Evolutionary conservation across 2,797 vertebrate species (phyloP).

Genomic region (Enoplosus armatus): DNA sequence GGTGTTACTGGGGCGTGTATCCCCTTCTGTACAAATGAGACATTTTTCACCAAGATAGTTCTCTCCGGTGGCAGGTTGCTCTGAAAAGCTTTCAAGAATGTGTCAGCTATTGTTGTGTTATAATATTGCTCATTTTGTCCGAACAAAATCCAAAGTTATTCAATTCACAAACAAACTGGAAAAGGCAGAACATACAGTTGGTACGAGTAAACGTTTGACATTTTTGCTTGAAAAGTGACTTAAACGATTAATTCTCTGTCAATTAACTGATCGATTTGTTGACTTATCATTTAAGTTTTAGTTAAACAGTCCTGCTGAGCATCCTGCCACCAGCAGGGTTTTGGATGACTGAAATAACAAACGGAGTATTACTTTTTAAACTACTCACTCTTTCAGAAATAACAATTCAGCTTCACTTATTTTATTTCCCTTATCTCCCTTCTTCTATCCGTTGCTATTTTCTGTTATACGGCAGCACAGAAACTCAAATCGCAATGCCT

Average conservation of each 20-base stretch:
- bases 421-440: not conserved
- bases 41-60: not conserved
- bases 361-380: not conserved
- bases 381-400: not conserved
- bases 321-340: not conserved
- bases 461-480: not conserved
- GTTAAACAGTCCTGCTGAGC: not conserved
- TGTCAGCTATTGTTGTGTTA: not conserved
- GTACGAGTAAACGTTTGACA: not conserved
- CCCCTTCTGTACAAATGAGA: not conserved
- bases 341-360: not conserved
- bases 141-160: not conserved
- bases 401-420: not conserved
- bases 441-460: not conserved
- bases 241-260: not conserved
- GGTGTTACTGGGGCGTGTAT: not conserved
- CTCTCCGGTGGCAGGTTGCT: not conserved
- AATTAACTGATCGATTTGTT: not conserved
- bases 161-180: not conserved
- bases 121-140: not conserved
- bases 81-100: not conserved
- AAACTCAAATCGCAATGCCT: not conserved
- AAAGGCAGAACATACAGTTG: not conserved
- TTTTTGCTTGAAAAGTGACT: not conserved
- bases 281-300: not conserved